Evolutionary conservation across 2,797 vertebrate species (phyloP).

Genomic region (Myotis vivesi): DNA sequence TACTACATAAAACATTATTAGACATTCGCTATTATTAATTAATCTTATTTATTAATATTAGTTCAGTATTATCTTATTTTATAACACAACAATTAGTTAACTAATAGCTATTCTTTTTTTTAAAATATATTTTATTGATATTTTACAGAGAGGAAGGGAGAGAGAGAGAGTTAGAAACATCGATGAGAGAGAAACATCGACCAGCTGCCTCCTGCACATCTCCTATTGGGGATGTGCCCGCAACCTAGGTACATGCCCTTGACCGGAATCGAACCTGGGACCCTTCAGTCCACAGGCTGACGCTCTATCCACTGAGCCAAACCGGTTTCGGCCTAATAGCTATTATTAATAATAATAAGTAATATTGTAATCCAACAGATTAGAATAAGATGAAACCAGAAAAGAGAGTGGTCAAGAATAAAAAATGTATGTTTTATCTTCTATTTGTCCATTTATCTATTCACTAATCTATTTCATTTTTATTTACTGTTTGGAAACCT

Average conservation of each 20-base stretch:
- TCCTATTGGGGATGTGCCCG: too few species aligned
- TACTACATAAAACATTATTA: background rate
- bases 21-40: background rate
- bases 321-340: too few species aligned
- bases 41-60: background rate
- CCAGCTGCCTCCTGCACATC: too few species aligned
- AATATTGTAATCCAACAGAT: background rate
- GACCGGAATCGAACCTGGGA: too few species aligned
- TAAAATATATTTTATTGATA: too few species aligned
- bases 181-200: too few species aligned
- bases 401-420: background rate
- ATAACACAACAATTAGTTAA: background rate
- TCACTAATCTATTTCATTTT: background rate
- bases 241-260: too few species aligned
- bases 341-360: background rate
- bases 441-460: background rate
- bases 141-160: too few species aligned
- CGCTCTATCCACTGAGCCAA: too few species aligned
- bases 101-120: background rate
- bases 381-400: background rate
- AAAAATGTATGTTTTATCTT: background rate
- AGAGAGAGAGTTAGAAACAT: too few species aligned
- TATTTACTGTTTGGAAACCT: background rate
- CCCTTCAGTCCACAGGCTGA: too few species aligned
- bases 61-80: background rate